Base-by-base conservation (phyloP, 1,140 invertebrate genomes). In the Cyphomyrmex costatus region DNA sequence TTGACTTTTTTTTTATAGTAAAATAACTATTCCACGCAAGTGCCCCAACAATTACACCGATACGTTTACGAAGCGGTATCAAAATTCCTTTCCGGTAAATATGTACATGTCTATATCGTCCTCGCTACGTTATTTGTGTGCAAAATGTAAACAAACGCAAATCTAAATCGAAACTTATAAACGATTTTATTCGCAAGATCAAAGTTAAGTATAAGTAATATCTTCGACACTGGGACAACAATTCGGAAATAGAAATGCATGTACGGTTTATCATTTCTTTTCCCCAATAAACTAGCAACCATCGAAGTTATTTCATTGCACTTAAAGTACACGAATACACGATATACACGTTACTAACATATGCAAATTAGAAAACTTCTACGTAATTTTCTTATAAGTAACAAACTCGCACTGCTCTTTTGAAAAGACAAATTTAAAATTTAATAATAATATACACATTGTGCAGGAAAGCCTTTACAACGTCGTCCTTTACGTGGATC, bases 1-100 rank as follows among this genome's bases (percentile, higher is more conserved):
- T 85, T 89, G 86, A 87, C 24, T 84, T 78, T 42, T 24, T 56
- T 42, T 24, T 49, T 36, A 58, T 73, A 88, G 78, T 36, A 76
- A 51, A 63, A 86, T 84, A 74, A 90, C 78, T 74, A 79, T 90
- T 86, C 70, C 76, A 88, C 86, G 89, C 89, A 90, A 90, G 78
- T 90, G 89, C 89, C 89, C 89, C 74, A 84, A 86, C 30, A 90
- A 61, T 87, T 86, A 82, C 24, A 77, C 5, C 60, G 12, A 86
- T 71, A 42, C 71, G 46, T 89, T 63, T 76, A 78, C 19, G 30
- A 65, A n/a, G 30, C 36, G 42, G 56, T 83, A 86, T 65, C 85
- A 74, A 73, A 83, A 70, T 61, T 86, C 56, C 56, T 88, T 86
- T 85, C 71, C 63, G 70, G 56, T 63, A 87, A 87, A 87, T 90